These are phyloP conservation scores for Hippopotamyrus pictus DNA, from an alignment of 2,797 vertebrate genomes.

Conservation along the genomic window DNA sequence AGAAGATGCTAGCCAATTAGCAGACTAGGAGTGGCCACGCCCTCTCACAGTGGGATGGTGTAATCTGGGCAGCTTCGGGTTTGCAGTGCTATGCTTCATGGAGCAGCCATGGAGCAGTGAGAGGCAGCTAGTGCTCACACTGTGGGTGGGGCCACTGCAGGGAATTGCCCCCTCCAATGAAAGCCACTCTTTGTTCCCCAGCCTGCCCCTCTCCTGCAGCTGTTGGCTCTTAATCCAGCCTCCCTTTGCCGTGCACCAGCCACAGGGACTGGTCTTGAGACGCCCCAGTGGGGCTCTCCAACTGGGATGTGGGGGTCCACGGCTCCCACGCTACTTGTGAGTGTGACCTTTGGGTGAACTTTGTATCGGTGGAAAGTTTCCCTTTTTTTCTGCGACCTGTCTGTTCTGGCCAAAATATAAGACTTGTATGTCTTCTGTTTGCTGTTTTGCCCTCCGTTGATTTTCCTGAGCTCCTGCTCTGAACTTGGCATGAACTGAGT, in stretches of 20 bases:
- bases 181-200: conserved; percentile 62
- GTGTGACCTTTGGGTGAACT: not conserved
- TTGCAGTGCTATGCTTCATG: not conserved
- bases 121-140: not conserved
- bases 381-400: not conserved
- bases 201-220: conserved; percentile 53
- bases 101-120: not conserved
- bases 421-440: not conserved
- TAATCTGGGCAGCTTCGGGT: not conserved
- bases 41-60: not conserved
- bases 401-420: not conserved
- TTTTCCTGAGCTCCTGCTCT: not conserved
- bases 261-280: not conserved
- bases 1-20: not conserved
- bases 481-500: not conserved
- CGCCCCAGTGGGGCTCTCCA: not conserved
- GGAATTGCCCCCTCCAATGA: conserved; percentile 43
- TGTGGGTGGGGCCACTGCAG: conserved; percentile 6
- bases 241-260: conserved; percentile 37
- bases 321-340: not conserved
- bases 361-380: not conserved
- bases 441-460: not conserved
- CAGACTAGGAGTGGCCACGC: not conserved
- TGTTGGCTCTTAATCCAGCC: conserved; percentile 52
- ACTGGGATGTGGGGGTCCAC: not conserved